Percentiles rank a stretch among this genome's conserved stretches.
These are phyloP conservation scores for Tribolium madens DNA, from an alignment of 1,140 invertebrate species.

Conservation along the genomic window DNA sequence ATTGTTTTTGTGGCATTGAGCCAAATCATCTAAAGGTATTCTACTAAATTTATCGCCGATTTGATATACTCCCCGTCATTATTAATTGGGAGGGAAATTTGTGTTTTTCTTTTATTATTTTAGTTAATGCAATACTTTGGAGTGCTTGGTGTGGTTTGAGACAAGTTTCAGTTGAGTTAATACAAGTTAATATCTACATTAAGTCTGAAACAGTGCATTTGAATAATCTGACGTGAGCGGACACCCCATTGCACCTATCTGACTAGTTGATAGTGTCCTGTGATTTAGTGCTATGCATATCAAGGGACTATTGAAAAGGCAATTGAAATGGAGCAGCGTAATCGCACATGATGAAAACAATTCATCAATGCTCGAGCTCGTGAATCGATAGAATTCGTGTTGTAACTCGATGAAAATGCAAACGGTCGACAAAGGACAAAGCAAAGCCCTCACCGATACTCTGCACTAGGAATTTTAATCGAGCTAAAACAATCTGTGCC, in stretches of 20 bases:
- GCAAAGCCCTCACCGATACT: constrained; percentile 50
- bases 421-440: constrained; percentile 41
- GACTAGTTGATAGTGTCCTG: constrained; percentile 60
- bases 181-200: constrained; percentile 30
- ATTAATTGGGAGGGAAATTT: constrained; percentile 16
- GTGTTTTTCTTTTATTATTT: background rate
- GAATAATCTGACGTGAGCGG: constrained; percentile 59
- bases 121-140: background rate
- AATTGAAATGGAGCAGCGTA: constrained; percentile 65
- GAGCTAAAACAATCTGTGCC: constrained; percentile 62
- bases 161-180: background rate
- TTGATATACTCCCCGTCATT: constrained; percentile 35
- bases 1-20: constrained; percentile 34
- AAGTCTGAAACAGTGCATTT: constrained; percentile 46
- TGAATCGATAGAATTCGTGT: constrained; percentile 53
- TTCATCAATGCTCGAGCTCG: constrained; percentile 61
- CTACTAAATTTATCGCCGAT: constrained; percentile 40
- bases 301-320: constrained; percentile 64
- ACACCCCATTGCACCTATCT: constrained; percentile 61
- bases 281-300: constrained; percentile 64
- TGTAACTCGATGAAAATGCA: constrained; percentile 55
- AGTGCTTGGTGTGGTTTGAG: background rate
- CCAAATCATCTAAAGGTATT: constrained; percentile 39
- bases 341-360: constrained; percentile 66
- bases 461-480: constrained; percentile 61